phyloP scores from a whole-genome alignment of 2,797 vertebrate species.

The Parauchenoglanis ngamensis region DNA sequence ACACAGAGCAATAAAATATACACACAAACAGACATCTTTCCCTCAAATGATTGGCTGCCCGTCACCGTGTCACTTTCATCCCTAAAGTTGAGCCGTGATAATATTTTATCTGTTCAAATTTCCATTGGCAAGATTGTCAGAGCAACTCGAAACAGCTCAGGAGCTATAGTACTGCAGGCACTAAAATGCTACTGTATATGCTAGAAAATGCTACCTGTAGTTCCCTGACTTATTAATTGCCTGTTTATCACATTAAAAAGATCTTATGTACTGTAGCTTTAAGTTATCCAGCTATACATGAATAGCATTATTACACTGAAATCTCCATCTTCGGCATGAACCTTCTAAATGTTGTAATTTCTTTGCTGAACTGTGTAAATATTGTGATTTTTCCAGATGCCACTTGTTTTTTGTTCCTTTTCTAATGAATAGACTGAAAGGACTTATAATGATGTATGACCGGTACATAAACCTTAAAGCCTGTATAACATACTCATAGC shows the following conservation, averaged over 20 bases:
- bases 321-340: background rate
- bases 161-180: background rate
- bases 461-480: conserved; percentile 44
- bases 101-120: background rate
- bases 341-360: background rate
- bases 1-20: background rate
- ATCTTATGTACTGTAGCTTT: background rate
- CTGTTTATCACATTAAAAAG: background rate
- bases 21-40: background rate
- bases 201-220: background rate
- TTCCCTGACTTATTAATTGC: background rate
- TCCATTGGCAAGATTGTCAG: background rate
- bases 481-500: background rate
- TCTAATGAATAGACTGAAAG: background rate
- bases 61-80: background rate
- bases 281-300: background rate
- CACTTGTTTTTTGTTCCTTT: background rate
- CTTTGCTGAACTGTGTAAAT: background rate
- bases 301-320: background rate
- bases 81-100: background rate
- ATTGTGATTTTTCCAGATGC: background rate
- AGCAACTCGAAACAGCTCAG: background rate
- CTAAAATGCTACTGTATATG: background rate
- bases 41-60: background rate
- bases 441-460: background rate